Conservation (phyloP, 2,113 vertebrate genomes). For the Syngnathus typhle region DNA sequence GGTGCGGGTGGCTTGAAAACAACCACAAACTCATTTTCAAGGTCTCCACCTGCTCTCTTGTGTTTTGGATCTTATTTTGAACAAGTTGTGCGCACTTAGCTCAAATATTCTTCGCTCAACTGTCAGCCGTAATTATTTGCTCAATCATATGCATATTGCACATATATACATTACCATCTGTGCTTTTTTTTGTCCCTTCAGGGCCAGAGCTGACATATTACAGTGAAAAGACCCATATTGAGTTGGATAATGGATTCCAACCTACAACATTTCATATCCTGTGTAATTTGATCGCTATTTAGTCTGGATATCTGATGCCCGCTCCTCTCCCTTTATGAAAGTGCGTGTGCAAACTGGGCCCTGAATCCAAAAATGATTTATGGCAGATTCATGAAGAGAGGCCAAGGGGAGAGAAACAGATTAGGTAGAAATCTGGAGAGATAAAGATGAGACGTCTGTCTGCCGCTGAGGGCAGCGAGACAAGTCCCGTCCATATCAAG, state of each 20-base stretch:
- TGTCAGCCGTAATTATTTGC: constrained; percentile 60
- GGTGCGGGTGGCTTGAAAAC: constrained; percentile 50
- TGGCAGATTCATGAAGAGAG: constrained; percentile 73
- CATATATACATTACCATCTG: constrained; percentile 67
- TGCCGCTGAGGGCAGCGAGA: constrained; percentile 68
- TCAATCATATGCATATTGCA: constrained; percentile 67
- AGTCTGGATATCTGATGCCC: constrained; percentile 62
- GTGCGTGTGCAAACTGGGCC: constrained; percentile 63
- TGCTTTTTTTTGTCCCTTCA: constrained; percentile 62
- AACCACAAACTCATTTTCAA: constrained; percentile 37
- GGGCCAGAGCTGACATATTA: constrained; percentile 65
- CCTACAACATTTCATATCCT: constrained; percentile 65
- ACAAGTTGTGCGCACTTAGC: constrained; percentile 43
- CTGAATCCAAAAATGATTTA: constrained; percentile 73
- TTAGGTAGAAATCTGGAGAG: constrained; percentile 74
- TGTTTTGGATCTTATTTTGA: constrained; percentile 39
- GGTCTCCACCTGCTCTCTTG: constrained; percentile 27
- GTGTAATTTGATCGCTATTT: constrained; percentile 64
- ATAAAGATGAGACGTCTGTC: constrained; percentile 74
- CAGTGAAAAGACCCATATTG: constrained; percentile 61
- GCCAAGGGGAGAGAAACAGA: constrained; percentile 70
- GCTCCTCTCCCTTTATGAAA: constrained; percentile 67
- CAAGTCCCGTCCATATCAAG: constrained; percentile 66
- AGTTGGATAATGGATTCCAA: constrained; percentile 67
- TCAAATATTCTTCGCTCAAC: constrained; percentile 54